These are phyloP conservation scores for Ochropleura plecta DNA, from an alignment of 2,888 invertebrate genomes.

Conservation along the genomic window DNA sequence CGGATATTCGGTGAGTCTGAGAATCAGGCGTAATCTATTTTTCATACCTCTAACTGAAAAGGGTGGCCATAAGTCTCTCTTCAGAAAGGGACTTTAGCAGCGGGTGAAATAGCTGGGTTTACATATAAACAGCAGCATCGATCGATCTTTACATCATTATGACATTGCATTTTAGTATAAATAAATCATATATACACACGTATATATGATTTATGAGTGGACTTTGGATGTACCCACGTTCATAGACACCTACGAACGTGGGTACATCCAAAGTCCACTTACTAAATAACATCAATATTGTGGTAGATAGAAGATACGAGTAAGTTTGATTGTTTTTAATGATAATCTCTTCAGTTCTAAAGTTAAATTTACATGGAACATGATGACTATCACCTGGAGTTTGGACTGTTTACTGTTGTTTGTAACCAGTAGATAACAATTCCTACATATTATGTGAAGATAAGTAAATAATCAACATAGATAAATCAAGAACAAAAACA, in stretches of 20 bases:
- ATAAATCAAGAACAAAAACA: not conserved
- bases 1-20: no score
- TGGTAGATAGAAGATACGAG: not conserved
- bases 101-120: no score
- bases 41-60: no score
- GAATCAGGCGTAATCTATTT: no score
- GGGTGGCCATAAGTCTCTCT: no score
- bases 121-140: not conserved
- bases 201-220: no score
- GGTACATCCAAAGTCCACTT: not conserved
- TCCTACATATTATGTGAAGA: not conserved
- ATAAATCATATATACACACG: no score
- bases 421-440: no score
- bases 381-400: not conserved
- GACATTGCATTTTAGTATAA: no score
- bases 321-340: not conserved
- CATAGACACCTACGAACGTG: not conserved
- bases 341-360: not conserved
- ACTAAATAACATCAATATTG: not conserved
- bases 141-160: not conserved
- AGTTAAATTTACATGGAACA: not conserved
- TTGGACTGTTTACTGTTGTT: not conserved
- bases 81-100: no score
- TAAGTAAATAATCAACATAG: not conserved
- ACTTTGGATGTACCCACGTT: no score